These are phyloP conservation scores for Ictalurus furcatus DNA, from an alignment of 2,113 vertebrate species.

Conservation along the genomic window DNA sequence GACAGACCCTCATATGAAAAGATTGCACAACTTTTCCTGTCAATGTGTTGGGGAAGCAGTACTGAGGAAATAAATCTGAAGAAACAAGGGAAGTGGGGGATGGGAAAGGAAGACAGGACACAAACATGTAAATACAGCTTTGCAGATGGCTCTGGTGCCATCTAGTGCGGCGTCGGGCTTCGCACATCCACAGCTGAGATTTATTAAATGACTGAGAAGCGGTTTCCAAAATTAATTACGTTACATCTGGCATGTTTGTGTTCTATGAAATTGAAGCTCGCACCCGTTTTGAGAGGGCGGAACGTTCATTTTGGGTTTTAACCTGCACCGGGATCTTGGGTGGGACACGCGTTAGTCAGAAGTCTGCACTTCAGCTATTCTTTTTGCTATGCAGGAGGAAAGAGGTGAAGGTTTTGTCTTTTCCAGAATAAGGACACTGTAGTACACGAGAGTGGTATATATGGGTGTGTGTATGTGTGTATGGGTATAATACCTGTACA, in stretches of 20 bases:
- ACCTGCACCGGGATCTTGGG: constrained; percentile 30
- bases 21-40: constrained; percentile 19
- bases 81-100: constrained; percentile 27
- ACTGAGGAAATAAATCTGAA: constrained; percentile 12
- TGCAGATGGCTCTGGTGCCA: constrained; percentile 37
- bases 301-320: constrained; percentile 27
- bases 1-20: not conserved
- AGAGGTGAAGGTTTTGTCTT: constrained; percentile 4
- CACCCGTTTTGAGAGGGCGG: constrained; percentile 7
- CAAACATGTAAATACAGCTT: not conserved
- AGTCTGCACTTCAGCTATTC: not conserved
- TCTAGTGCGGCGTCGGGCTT: constrained; percentile 10
- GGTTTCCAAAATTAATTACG: not conserved
- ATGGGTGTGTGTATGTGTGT: not conserved
- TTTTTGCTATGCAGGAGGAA: not conserved
- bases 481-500: constrained; percentile 84
- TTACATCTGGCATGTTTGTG: not conserved
- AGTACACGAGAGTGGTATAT: not conserved
- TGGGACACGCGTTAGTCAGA: not conserved
- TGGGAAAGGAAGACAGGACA: constrained; percentile 15
- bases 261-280: not conserved
- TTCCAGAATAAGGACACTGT: not conserved
- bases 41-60: not conserved
- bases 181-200: not conserved
- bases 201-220: not conserved